Evolutionary conservation across 1,140 invertebrate species (phyloP).

Genomic region (Hylaeus anthracinus): DNA sequence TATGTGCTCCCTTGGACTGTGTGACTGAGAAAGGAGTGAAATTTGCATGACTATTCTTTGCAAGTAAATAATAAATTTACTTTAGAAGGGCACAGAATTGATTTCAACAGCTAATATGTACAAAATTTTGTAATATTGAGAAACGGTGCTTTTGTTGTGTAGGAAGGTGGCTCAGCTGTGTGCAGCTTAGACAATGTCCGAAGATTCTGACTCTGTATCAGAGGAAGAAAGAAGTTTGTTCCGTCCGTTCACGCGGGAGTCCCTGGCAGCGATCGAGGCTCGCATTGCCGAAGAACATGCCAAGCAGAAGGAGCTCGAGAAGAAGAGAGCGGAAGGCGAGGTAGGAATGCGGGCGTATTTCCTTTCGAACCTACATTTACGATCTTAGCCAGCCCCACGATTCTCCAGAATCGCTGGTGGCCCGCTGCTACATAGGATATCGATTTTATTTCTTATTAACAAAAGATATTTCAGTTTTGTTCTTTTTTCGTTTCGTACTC

Average conservation of each 20-base stretch:
- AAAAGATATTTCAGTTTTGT: background rate
- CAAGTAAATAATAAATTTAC: too few species aligned
- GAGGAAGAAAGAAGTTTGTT: slow-evolving; percentile 97
- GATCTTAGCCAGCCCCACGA: background rate
- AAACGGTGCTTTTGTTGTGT: background rate
- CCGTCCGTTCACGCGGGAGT: slow-evolving; percentile 98
- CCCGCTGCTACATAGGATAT: background rate
- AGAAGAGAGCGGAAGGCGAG: slow-evolving; percentile 96
- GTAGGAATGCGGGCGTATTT: slow-evolving; percentile 79
- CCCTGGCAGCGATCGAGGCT: slow-evolving; percentile 94
- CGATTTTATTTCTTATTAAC: background rate
- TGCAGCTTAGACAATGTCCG: slow-evolving; percentile 88
- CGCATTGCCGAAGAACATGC: slow-evolving; percentile 96
- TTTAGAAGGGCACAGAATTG: too few species aligned
- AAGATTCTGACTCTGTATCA: slow-evolving; percentile 93
- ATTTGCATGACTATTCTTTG: too few species aligned
- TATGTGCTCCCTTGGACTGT: too few species aligned
- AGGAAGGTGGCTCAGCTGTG: slow-evolving; percentile 81
- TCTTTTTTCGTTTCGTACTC: background rate
- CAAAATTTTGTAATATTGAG: background rate
- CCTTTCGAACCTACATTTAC: background rate
- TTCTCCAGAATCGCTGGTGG: slow-evolving; percentile 7
- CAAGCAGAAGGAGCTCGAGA: slow-evolving; percentile 97
- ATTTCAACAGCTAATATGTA: background rate
- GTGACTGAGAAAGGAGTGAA: too few species aligned